Evolutionary conservation across 2,797 vertebrate species (phyloP).

Genomic region (Microcaecilia unicolor): DNA sequence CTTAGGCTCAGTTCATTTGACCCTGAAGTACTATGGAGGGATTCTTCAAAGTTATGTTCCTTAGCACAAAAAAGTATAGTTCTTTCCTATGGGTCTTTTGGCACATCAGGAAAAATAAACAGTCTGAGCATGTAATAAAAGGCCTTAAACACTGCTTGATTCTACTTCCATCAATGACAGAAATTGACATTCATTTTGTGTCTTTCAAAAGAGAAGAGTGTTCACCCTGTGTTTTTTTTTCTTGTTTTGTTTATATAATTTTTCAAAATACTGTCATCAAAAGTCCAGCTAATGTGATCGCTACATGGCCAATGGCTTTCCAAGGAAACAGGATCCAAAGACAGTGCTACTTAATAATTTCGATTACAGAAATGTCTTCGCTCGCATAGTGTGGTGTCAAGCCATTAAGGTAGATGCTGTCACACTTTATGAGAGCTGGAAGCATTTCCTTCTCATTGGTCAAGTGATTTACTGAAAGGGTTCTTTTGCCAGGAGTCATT

Average conservation of each 20-base stretch:
- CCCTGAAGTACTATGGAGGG: constrained; percentile 57
- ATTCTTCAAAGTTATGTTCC: constrained; percentile 57
- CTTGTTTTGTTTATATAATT: constrained; percentile 60
- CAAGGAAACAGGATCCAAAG: constrained; percentile 12
- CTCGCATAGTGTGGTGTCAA: constrained; percentile 85
- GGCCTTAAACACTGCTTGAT: constrained; percentile 52
- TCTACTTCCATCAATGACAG: constrained; percentile 36
- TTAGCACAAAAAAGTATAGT: constrained; percentile 40
- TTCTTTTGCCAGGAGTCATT: constrained; percentile 84
- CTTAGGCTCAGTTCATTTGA: constrained; percentile 60
- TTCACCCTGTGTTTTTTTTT: constrained; percentile 9
- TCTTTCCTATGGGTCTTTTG: constrained; percentile 50
- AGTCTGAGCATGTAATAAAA: constrained; percentile 65
- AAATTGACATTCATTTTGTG: constrained; percentile 30
- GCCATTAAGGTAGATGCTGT: constrained; percentile 91
- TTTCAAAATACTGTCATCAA: constrained; percentile 48
- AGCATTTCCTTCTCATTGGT: constrained; percentile 73
- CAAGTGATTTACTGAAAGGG: constrained; percentile 84
- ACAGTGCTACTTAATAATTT: constrained; percentile 72
- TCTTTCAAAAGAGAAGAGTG: constrained; percentile 39
- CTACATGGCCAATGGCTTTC: constrained; percentile 45
- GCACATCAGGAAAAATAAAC: constrained; percentile 46
- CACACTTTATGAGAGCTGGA: constrained; percentile 72
- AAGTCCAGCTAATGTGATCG: too few relatives aligned
- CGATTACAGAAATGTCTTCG: constrained; percentile 77